Conservation (phyloP, 2,113 vertebrate genomes). For the Thryonomys swinderianus region DNA sequence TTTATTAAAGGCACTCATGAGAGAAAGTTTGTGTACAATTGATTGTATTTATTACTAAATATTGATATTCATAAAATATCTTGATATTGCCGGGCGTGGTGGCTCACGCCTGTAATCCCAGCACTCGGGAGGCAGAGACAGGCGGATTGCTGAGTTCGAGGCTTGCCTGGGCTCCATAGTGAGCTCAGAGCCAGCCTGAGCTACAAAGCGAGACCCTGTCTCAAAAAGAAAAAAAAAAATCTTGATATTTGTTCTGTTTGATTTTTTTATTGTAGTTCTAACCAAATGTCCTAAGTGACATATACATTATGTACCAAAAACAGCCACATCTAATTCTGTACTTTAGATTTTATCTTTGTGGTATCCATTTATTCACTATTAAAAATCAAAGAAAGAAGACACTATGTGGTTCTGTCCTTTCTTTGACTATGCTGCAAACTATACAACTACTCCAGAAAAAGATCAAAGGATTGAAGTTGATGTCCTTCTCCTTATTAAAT, state of each 20-base stretch:
- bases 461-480: neutral
- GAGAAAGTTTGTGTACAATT: too few relatives aligned
- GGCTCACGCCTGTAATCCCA: too few relatives aligned
- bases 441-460: neutral
- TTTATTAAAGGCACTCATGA: slow-evolving; percentile 66
- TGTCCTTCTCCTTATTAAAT: neutral
- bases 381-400: neutral
- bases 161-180: too few relatives aligned
- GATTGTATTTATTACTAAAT: too few relatives aligned
- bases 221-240: too few relatives aligned
- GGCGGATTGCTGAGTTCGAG: too few relatives aligned
- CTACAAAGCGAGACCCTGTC: too few relatives aligned
- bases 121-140: too few relatives aligned
- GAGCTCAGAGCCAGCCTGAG: too few relatives aligned
- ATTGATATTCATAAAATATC: neutral
- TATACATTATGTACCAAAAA: slow-evolving; percentile 13
- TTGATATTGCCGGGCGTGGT: too few relatives aligned
- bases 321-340: neutral
- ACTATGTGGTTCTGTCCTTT: neutral
- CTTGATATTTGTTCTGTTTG: too few relatives aligned
- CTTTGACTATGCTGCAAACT: neutral
- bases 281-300: neutral
- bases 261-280: slow-evolving; percentile 47
- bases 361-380: neutral
- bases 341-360: slow-evolving; percentile 16